phyloP scores from a whole-genome alignment of 2,797 vertebrate species.

The Lutjanus argentimaculatus region DNA sequence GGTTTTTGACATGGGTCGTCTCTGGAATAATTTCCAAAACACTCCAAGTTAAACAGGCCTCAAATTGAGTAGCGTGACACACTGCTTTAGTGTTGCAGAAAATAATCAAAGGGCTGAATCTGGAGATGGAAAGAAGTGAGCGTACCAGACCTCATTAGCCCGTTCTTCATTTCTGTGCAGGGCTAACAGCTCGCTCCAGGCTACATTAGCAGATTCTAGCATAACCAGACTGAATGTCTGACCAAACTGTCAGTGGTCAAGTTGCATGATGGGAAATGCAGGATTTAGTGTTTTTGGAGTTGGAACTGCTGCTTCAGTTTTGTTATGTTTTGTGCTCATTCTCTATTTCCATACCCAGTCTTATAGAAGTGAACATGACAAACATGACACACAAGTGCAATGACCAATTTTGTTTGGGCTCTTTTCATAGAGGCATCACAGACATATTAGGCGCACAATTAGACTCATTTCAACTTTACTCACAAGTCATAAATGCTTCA shows the following conservation, averaged over 20 bases:
- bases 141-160: background rate
- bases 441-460: too few species aligned
- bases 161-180: too few species aligned
- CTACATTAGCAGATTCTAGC: background rate
- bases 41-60: constrained; percentile 18
- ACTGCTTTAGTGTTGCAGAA: background rate
- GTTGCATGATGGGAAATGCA: background rate
- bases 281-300: background rate
- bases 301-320: too few species aligned
- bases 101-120: constrained; percentile 4
- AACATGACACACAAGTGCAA: too few species aligned
- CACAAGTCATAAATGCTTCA: too few species aligned
- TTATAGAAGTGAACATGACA: too few species aligned
- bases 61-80: background rate
- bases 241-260: background rate
- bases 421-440: too few species aligned
- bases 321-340: too few species aligned
- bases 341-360: too few species aligned
- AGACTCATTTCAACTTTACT: too few species aligned
- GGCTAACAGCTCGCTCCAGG: background rate
- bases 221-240: background rate
- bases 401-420: too few species aligned
- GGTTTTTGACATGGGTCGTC: background rate
- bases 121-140: background rate
- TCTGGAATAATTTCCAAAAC: background rate